Evolutionary conservation across 2,797 vertebrate genomes (phyloP).

Genomic region (Malacoraja senta): DNA sequence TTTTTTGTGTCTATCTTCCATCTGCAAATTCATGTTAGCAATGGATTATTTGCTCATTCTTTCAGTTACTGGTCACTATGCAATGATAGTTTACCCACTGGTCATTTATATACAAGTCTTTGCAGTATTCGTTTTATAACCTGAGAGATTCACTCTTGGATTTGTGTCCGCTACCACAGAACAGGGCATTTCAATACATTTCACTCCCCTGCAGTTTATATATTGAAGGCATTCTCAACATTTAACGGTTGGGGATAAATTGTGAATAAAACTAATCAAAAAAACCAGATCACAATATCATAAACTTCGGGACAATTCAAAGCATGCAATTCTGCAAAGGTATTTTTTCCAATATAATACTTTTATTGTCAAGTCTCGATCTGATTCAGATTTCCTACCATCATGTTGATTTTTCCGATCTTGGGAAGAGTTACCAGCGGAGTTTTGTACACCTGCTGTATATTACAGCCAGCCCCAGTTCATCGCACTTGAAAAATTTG

Average conservation of each 20-base stretch:
- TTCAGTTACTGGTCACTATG: background rate
- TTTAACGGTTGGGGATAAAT: background rate
- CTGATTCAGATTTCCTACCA: background rate
- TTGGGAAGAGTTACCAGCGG: background rate
- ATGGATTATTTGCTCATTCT: background rate
- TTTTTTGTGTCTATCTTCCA: background rate
- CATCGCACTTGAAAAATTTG: background rate
- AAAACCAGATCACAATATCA: background rate
- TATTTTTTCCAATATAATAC: background rate
- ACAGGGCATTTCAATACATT: background rate
- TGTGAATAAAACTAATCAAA: background rate
- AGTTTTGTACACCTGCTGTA: background rate
- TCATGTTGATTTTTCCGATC: background rate
- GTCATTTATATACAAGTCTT: background rate
- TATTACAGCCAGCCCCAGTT: background rate
- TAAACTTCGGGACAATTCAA: background rate
- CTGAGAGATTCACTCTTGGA: background rate
- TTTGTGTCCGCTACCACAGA: background rate
- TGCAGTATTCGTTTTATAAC: background rate
- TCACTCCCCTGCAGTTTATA: background rate
- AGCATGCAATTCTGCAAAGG: background rate
- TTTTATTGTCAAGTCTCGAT: background rate
- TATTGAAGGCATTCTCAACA: background rate
- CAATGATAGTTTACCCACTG: background rate
- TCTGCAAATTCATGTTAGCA: background rate